Conservation (phyloP, 2,888 invertebrate species). For the Brachypterus glaber region DNA sequence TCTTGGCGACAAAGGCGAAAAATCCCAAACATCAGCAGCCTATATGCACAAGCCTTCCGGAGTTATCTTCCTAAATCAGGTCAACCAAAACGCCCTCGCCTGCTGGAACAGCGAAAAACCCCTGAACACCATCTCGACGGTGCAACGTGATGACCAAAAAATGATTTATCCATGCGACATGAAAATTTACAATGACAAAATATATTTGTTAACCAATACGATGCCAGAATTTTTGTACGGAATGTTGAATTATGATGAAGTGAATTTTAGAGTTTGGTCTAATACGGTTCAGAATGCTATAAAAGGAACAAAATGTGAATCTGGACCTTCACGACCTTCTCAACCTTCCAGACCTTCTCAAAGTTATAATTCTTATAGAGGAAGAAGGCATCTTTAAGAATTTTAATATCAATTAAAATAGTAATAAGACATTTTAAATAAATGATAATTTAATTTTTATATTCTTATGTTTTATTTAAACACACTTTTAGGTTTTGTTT, state of each 20-base stretch:
- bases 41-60: slow-evolving; percentile 51
- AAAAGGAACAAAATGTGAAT: slow-evolving; percentile 40
- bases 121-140: slow-evolving; percentile 44
- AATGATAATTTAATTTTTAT: no score
- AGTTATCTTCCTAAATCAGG: slow-evolving; percentile 59
- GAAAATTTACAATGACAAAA: slow-evolving; percentile 50
- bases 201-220: slow-evolving; percentile 60
- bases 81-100: slow-evolving; percentile 60
- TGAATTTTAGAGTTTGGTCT: slow-evolving; percentile 56
- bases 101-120: slow-evolving; percentile 60
- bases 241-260: slow-evolving; percentile 47
- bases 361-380: no score
- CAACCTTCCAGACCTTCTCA: no score
- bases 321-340: no score
- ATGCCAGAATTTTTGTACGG: slow-evolving; percentile 60
- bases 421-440: no score
- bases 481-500: no score
- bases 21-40: slow-evolving; percentile 61
- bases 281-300: slow-evolving; percentile 38
- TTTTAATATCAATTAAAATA: no score
- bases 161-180: slow-evolving; percentile 67
- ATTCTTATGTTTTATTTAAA: no score
- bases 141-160: slow-evolving; percentile 49
- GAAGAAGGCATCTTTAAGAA: no score
- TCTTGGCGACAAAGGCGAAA: slow-evolving; percentile 55